These are phyloP conservation scores for Mugil cephalus DNA, from an alignment of 2,113 vertebrate species.

Conservation along the genomic window DNA sequence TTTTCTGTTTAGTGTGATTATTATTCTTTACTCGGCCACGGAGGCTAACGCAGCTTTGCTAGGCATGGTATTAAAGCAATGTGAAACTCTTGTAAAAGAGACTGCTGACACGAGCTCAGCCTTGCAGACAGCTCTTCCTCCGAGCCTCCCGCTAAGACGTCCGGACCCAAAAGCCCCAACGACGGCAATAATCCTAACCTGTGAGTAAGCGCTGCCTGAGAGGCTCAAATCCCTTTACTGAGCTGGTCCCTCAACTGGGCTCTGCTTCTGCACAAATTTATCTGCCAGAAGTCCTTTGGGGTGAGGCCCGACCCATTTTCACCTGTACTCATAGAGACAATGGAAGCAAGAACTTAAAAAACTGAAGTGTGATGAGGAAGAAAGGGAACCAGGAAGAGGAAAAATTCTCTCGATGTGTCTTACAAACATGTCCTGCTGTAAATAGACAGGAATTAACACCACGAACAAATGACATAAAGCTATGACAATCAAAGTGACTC, in stretches of 20 bases:
- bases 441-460: too few species aligned
- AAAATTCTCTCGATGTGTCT: background rate
- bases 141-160: conserved; percentile 38
- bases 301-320: conserved; percentile 50
- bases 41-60: background rate
- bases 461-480: too few species aligned
- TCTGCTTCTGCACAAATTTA: conserved; percentile 44
- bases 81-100: conserved; percentile 18
- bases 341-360: conserved; percentile 20
- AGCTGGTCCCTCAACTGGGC: conserved; percentile 55
- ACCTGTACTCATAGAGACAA: conserved; percentile 22
- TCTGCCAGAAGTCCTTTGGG: conserved; percentile 48
- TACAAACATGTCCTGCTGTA: background rate
- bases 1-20: background rate
- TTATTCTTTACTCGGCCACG: background rate
- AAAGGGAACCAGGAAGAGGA: conserved; percentile 1
- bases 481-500: background rate
- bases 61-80: conserved; percentile 19
- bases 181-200: conserved; percentile 67
- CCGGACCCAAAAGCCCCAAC: conserved; percentile 42
- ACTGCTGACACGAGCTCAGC: conserved; percentile 25
- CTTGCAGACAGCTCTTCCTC: conserved; percentile 29
- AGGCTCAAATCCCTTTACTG: conserved; percentile 59
- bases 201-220: conserved; percentile 54
- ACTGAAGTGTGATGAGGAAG: background rate